phyloP scores from a whole-genome alignment of 1,140 invertebrate genomes.

The Apis florea region DNA sequence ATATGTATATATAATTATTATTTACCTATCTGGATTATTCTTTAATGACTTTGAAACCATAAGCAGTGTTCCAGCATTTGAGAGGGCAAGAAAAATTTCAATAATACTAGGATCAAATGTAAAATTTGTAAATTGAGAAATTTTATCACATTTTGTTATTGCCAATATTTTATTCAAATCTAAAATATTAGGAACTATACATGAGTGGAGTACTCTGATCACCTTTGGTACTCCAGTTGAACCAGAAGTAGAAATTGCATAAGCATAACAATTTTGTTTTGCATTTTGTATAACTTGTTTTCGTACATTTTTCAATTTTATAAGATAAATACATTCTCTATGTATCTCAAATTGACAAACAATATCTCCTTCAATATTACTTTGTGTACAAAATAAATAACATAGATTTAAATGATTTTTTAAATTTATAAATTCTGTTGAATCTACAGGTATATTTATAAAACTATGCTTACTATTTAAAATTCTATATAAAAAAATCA shows the following conservation, averaged over 20 bases:
- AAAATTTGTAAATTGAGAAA: constrained; percentile 87
- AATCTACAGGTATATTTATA: constrained; percentile 57
- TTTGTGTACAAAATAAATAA: constrained; percentile 63
- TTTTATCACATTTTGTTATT: constrained; percentile 82
- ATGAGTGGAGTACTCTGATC: constrained; percentile 83
- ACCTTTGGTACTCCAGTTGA: constrained; percentile 84
- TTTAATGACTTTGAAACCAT: constrained; percentile 82
- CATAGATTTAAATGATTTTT: constrained; percentile 51
- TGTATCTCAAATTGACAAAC: constrained; percentile 55
- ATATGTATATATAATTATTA: not conserved
- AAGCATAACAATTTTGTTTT: constrained; percentile 76
- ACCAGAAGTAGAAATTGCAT: constrained; percentile 84
- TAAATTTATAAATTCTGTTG: constrained; percentile 30
- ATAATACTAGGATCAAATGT: constrained; percentile 92
- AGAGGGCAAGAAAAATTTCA: constrained; percentile 87
- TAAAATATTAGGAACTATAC: constrained; percentile 84
- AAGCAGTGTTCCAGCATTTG: constrained; percentile 83
- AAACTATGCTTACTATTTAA: constrained; percentile 64
- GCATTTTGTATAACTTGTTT: constrained; percentile 24
- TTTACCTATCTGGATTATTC: constrained; percentile 72
- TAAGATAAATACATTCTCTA: constrained; percentile 56
- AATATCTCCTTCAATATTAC: constrained; percentile 35
- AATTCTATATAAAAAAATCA: constrained; percentile 64
- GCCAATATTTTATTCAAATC: constrained; percentile 82
- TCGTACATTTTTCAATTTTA: constrained; percentile 49